Percentiles rank a stretch among this genome's conserved stretches.
Conservation (phyloP, 2,888 invertebrate species). For the Megaustenia siamemsis region DNA sequence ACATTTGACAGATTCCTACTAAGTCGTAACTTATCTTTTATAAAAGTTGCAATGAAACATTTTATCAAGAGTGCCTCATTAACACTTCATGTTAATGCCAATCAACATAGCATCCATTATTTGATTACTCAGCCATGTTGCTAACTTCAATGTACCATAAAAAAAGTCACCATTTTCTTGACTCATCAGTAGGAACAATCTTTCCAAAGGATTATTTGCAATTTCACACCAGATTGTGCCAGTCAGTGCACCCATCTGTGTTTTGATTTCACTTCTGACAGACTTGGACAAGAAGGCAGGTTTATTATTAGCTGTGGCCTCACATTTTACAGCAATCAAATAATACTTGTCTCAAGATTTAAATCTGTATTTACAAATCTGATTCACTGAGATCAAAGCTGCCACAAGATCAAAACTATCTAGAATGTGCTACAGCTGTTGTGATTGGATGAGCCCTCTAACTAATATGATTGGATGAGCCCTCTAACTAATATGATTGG, state of each 20-base stretch:
- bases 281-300: background rate
- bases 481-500: background rate
- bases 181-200: background rate
- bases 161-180: background rate
- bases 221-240: constrained; percentile 16
- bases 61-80: constrained; percentile 20
- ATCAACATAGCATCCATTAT: background rate
- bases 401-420: constrained; percentile 3
- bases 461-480: background rate
- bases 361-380: background rate
- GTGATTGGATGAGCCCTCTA: background rate
- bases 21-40: background rate
- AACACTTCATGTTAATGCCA: background rate
- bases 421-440: background rate
- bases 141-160: background rate
- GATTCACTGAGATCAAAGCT: background rate
- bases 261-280: background rate
- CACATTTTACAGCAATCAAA: background rate
- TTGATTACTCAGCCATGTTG: background rate
- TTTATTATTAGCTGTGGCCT: background rate
- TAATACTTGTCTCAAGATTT: constrained; percentile 5
- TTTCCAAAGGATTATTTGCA: constrained; percentile 31
- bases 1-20: background rate
- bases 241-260: background rate
- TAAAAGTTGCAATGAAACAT: too few species aligned